Conservation (phyloP, 2,113 vertebrate genomes). For the Nibea albiflora region DNA sequence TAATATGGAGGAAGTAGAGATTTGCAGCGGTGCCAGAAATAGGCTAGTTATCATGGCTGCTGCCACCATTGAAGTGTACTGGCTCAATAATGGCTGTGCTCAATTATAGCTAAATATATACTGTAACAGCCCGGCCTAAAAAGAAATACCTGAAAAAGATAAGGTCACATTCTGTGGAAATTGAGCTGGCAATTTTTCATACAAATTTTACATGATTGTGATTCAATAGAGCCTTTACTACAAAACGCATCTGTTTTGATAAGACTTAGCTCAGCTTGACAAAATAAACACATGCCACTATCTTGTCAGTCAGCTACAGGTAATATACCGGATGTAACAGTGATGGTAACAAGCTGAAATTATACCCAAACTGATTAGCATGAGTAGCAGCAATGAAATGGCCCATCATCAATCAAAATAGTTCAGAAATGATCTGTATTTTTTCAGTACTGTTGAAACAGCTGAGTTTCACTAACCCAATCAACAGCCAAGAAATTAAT, state of each 20-base stretch:
- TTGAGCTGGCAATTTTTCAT: background rate
- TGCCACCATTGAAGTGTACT: constrained; percentile 37
- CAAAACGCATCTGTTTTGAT: background rate
- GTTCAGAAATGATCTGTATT: background rate
- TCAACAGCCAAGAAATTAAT: constrained; percentile 12
- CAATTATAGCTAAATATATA: constrained; percentile 52
- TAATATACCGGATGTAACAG: background rate
- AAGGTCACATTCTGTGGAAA: constrained; percentile 5
- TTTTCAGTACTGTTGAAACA: background rate
- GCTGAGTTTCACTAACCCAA: background rate
- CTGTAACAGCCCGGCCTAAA: constrained; percentile 25
- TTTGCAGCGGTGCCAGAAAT: constrained; percentile 50
- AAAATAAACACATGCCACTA: constrained; percentile 23
- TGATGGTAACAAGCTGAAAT: constrained; percentile 22
- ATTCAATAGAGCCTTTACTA: constrained; percentile 13
- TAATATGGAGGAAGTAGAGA: constrained; percentile 47
- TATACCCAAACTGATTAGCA: constrained; percentile 23
- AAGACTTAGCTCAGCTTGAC: background rate
- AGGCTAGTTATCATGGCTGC: constrained; percentile 52
- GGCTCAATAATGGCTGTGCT: constrained; percentile 37
- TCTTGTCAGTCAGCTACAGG: background rate
- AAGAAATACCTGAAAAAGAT: constrained; percentile 21
- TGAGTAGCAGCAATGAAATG: constrained; percentile 13
- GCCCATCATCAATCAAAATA: background rate
- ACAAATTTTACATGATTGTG: background rate